These are phyloP conservation scores for Xiphydria camelus DNA, from an alignment of 2,888 invertebrate genomes.

Conservation along the genomic window DNA sequence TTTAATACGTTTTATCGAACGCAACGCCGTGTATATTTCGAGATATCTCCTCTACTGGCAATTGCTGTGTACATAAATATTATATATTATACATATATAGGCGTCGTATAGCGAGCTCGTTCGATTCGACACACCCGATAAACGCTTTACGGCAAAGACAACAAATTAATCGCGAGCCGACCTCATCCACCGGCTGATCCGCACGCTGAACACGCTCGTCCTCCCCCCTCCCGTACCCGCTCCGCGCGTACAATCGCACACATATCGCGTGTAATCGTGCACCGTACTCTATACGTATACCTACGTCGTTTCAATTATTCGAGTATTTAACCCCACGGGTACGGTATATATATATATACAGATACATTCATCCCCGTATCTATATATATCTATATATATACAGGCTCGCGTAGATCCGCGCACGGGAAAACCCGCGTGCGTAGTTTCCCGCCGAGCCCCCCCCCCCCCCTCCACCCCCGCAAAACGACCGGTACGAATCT, in stretches of 20 bases:
- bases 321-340: conserved; percentile 3
- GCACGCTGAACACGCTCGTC: no score
- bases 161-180: neutral
- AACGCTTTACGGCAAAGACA: neutral
- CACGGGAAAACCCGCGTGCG: neutral
- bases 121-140: neutral
- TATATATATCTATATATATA: neutral
- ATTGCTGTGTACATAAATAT: no score
- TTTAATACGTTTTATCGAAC: no score
- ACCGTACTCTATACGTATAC: conserved; percentile 30
- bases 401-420: neutral
- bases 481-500: neutral
- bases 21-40: no score
- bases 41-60: no score
- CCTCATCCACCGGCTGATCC: neutral
- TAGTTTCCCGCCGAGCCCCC: neutral
- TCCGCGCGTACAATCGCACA: neutral
- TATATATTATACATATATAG: conserved; percentile 1
- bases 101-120: no score
- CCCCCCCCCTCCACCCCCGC: conserved; percentile 6
- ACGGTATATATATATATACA: conserved; percentile 1
- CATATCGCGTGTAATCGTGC: conserved; percentile 14
- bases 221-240: neutral
- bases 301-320: conserved; percentile 54
- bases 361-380: neutral